Conservation (phyloP, 2,797 vertebrate species). For the Acrocephalus scirpaceus region DNA sequence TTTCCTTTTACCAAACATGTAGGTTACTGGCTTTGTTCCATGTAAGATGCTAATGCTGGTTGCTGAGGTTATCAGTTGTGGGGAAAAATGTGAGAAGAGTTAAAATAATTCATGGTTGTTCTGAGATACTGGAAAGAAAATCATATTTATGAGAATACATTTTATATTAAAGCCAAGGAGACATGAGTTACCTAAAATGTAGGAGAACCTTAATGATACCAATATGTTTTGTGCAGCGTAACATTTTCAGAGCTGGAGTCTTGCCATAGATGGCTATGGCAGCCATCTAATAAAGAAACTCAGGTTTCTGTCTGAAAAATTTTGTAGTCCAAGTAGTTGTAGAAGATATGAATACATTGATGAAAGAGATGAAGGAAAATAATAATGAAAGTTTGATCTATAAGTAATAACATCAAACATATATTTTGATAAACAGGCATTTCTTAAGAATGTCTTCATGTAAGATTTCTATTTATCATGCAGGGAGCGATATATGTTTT, state of each 20-base stretch:
- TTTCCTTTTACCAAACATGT: not conserved
- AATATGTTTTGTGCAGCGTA: not conserved
- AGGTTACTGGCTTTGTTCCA: not conserved
- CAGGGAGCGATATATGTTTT: not conserved
- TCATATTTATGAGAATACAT: not conserved
- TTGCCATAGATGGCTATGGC: not conserved
- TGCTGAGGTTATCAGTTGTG: not conserved
- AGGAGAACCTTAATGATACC: not conserved
- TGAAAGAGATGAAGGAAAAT: not conserved
- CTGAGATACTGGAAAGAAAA: not conserved
- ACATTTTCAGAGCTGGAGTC: not conserved
- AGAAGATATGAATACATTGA: not conserved
- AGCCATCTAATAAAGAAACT: not conserved
- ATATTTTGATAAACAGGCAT: not conserved
- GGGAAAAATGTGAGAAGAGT: not conserved
- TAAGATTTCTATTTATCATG: not conserved
- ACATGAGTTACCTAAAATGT: not conserved
- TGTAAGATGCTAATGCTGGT: not conserved
- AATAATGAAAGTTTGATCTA: not conserved
- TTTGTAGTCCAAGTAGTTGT: not conserved
- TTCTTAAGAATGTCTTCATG: not conserved
- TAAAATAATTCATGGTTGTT: not conserved
- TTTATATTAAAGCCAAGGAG: not conserved
- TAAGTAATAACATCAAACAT: not conserved
- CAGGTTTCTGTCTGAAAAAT: not conserved